Conservation (phyloP, 2,113 vertebrate genomes). For the Melanocharis versteri region DNA sequence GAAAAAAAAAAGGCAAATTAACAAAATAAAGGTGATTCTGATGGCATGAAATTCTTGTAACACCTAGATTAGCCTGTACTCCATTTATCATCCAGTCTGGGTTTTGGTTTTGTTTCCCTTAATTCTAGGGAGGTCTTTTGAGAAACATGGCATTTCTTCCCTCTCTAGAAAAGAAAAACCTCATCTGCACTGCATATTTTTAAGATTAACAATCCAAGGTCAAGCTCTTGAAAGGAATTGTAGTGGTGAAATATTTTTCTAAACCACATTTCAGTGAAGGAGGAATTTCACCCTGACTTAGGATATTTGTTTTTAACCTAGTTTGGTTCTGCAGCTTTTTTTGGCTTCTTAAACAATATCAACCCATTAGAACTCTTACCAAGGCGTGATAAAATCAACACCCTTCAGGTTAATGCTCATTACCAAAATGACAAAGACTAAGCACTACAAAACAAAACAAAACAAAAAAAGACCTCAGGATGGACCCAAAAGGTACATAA, state of each 20-base stretch:
- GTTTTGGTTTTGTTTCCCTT: background rate
- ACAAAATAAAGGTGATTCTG: background rate
- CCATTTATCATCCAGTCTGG: background rate
- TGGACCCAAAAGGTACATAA: background rate
- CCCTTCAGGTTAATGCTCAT: background rate
- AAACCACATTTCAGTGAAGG: background rate
- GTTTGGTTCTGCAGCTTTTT: background rate
- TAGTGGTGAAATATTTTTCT: background rate
- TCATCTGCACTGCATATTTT: background rate
- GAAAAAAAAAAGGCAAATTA: background rate
- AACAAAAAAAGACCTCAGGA: background rate
- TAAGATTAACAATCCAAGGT: constrained; percentile 14
- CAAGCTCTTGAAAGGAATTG: constrained; percentile 1
- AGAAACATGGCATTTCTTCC: background rate
- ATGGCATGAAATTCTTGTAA: background rate
- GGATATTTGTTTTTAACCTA: background rate
- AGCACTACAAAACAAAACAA: background rate
- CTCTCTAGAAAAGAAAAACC: background rate
- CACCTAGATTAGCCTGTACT: background rate
- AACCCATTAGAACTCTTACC: background rate
- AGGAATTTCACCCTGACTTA: background rate
- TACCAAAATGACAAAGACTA: background rate
- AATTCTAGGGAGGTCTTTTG: background rate
- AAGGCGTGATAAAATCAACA: background rate
- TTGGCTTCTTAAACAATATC: background rate